Percentiles rank a stretch among this genome's conserved stretches.
phyloP scores from a whole-genome alignment of 2,113 vertebrate species.

The Hyla sarda region DNA sequence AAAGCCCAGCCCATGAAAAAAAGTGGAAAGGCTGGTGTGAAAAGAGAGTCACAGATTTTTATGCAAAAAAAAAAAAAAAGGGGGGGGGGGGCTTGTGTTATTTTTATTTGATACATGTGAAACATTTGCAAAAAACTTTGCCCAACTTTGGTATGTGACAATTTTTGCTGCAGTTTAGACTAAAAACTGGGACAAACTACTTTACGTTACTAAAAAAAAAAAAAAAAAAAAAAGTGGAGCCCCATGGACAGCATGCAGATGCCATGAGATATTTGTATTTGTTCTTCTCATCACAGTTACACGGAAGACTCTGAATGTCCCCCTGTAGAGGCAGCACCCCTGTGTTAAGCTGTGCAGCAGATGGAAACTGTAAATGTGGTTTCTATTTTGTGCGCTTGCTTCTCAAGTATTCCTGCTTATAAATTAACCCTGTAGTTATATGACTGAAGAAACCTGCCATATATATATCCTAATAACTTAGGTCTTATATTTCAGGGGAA shows the following conservation, averaged over 20 bases:
- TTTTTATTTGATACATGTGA: too few relatives aligned
- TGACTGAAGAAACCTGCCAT: neutral
- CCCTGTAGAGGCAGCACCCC: neutral
- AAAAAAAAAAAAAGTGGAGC: neutral
- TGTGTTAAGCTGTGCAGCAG: conserved; percentile 30
- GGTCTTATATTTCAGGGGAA: neutral
- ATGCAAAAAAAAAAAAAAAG: too few relatives aligned
- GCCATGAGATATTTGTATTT: conserved; percentile 10
- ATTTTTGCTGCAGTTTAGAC: too few relatives aligned
- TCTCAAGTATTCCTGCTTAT: neutral
- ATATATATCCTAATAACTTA: neutral
- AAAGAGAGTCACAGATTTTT: too few relatives aligned
- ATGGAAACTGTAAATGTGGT: conserved; percentile 20
- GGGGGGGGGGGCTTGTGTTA: too few relatives aligned
- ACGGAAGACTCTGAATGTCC: neutral
- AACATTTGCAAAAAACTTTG: too few relatives aligned
- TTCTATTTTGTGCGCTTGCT: conserved; percentile 14
- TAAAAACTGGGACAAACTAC: too few relatives aligned
- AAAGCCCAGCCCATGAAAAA: too few relatives aligned
- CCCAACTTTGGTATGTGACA: too few relatives aligned
- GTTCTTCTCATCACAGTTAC: conserved; percentile 33
- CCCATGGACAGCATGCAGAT: neutral
- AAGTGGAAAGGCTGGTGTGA: too few relatives aligned
- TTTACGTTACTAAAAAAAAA: too few relatives aligned
- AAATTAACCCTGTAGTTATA: conserved; percentile 18